Conservation (phyloP, 1,140 invertebrate species). For the Venturia canescens region DNA sequence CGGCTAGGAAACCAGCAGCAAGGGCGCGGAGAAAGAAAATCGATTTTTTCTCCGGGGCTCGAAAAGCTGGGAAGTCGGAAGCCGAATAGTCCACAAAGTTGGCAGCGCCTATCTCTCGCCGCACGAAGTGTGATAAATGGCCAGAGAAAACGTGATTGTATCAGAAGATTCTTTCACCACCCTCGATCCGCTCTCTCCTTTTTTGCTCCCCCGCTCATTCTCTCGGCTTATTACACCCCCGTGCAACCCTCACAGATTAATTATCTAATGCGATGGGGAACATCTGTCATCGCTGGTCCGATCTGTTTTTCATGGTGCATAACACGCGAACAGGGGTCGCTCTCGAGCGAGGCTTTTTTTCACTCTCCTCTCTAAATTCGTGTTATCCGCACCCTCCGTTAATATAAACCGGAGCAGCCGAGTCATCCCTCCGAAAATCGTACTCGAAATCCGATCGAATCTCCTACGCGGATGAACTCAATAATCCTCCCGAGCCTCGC, state of each 20-base stretch:
- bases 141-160: constrained; percentile 29
- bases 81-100: background rate
- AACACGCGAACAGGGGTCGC: constrained; percentile 53
- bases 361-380: constrained; percentile 51
- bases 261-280: constrained; percentile 68
- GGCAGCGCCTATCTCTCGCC: background rate
- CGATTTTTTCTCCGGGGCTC: constrained; percentile 47
- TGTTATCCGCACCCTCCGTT: constrained; percentile 42
- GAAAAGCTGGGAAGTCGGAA: constrained; percentile 15
- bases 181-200: background rate
- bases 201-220: constrained; percentile 30
- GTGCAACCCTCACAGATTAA: constrained; percentile 60
- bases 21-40: background rate
- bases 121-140: constrained; percentile 30
- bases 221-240: constrained; percentile 31
- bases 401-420: no score
- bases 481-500: no score
- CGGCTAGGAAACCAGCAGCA: background rate
- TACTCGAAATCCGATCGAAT: no score
- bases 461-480: no score
- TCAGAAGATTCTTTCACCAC: background rate
- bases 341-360: constrained; percentile 59
- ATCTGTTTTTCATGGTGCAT: constrained; percentile 5
- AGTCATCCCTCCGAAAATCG: no score
- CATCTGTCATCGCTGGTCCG: constrained; percentile 67